A percentile compares a stretch with the other conserved stretches of the same genome.
phyloP scores from a whole-genome alignment of 2,113 vertebrate genomes.

The Pelodiscus sinensis region DNA sequence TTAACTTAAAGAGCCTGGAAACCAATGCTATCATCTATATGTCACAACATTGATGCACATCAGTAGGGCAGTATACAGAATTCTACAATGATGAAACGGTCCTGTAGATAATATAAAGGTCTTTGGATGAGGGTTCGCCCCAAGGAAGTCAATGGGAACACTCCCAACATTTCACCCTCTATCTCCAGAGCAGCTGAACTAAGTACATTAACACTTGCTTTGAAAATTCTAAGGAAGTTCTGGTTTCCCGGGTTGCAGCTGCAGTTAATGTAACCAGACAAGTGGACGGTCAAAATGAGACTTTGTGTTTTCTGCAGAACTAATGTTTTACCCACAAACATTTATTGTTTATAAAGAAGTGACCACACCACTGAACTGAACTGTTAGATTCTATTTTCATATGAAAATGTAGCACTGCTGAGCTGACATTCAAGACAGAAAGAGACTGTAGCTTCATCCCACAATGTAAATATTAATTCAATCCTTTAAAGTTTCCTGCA shows the following conservation, averaged over 20 bases:
- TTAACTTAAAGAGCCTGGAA: not conserved
- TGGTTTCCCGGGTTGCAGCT: not conserved
- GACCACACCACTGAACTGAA: not conserved
- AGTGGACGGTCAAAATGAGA: not conserved
- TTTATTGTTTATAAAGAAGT: not conserved
- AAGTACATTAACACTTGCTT: not conserved
- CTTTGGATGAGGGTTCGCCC: not conserved
- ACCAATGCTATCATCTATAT: not conserved
- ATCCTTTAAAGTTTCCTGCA: not conserved
- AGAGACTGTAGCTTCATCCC: not conserved
- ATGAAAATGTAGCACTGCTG: not conserved
- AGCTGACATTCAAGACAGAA: not conserved
- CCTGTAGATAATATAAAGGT: not conserved
- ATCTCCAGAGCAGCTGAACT: not conserved
- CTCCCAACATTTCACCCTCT: not conserved
- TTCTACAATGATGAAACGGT: fast-evolving
- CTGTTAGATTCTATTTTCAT: not conserved
- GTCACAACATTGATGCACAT: not conserved
- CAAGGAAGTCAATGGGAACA: not conserved
- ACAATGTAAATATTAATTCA: not conserved
- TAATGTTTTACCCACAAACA: not conserved
- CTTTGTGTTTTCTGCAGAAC: not conserved
- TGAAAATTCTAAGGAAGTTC: not conserved
- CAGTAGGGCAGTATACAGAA: not conserved
- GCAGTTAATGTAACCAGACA: not conserved